Percentiles rank a stretch among this genome's conserved stretches.
phyloP scores from a whole-genome alignment of 2,113 vertebrate genomes.

The Ardeotis arabs region DNA sequence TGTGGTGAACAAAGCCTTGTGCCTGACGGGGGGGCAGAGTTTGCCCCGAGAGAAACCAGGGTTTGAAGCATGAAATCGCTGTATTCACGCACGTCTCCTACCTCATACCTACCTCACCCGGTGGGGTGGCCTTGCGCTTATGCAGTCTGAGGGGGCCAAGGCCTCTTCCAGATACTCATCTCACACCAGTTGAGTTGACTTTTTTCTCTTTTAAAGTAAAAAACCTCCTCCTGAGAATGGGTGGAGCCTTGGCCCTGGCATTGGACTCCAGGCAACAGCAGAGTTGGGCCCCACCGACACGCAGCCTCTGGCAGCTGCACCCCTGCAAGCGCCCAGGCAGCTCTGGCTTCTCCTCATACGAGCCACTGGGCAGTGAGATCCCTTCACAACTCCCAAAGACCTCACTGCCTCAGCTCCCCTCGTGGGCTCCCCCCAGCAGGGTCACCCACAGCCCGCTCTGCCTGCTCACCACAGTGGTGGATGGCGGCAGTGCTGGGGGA shows the following conservation, averaged over 20 bases:
- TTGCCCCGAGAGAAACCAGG: fast-evolving
- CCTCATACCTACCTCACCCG: neutral
- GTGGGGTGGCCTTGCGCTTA: neutral
- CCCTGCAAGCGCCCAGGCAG: fast-evolving
- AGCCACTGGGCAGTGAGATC: fast-evolving
- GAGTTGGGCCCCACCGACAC: neutral
- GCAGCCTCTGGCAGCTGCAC: fast-evolving
- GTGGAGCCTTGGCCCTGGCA: fast-evolving
- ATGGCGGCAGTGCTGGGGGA: neutral
- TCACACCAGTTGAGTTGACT: fast-evolving
- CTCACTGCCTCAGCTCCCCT: fast-evolving
- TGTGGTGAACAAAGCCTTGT: neutral
- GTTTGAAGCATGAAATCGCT: fast-evolving
- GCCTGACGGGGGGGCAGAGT: fast-evolving
- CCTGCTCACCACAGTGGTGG: fast-evolving
- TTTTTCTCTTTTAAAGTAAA: neutral
- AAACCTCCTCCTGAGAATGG: neutral
- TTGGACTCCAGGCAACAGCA: neutral
- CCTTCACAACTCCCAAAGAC: neutral
- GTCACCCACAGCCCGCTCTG: fast-evolving
- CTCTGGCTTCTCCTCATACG: neutral
- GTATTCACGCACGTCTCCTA: neutral
- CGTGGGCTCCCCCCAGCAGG: fast-evolving
- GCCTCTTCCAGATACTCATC: neutral
- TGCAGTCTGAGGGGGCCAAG: fast-evolving